A percentile compares a stretch with the other conserved stretches of the same genome.
These are phyloP conservation scores for Drosophila longiperda DNA, from an alignment of 2,888 invertebrate genomes.

Conservation along the genomic window DNA sequence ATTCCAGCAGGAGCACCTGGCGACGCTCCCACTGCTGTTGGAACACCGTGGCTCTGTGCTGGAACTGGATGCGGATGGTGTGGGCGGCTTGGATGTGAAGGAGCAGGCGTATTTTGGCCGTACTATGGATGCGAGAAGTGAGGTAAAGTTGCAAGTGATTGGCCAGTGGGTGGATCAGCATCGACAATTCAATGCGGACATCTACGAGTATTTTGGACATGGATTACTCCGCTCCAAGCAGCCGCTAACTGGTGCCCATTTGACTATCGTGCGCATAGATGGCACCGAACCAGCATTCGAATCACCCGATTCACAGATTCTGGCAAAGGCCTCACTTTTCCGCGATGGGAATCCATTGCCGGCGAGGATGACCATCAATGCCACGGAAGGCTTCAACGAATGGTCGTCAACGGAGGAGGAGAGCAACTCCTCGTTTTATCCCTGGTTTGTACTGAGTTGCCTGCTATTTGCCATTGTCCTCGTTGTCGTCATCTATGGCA, in stretches of 20 bases:
- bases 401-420: slow-evolving; percentile 52
- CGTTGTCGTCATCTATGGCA: slow-evolving; percentile 60
- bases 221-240: slow-evolving; percentile 74
- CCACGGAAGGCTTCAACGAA: slow-evolving; percentile 39
- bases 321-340: slow-evolving; percentile 64
- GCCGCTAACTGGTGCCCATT: slow-evolving; percentile 59
- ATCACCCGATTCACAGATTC: slow-evolving; percentile 66
- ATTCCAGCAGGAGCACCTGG: slow-evolving; percentile 40
- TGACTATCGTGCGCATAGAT: slow-evolving; percentile 76
- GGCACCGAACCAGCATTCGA: slow-evolving; percentile 81
- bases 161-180: slow-evolving; percentile 82
- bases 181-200: slow-evolving; percentile 75
- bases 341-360: slow-evolving; percentile 39
- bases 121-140: slow-evolving; percentile 75
- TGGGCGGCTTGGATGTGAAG: slow-evolving; percentile 75
- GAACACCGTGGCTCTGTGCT: slow-evolving; percentile 78
- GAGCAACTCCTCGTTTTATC: slow-evolving; percentile 67
- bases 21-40: slow-evolving; percentile 72
- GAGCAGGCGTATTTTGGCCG: slow-evolving; percentile 82
- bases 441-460: slow-evolving; percentile 74
- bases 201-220: slow-evolving; percentile 81
- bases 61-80: slow-evolving; percentile 72
- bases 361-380: slow-evolving; percentile 40
- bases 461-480: slow-evolving; percentile 65
- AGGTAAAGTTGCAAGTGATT: slow-evolving; percentile 78